A percentile compares a stretch with the other conserved stretches of the same genome.
phyloP scores from a whole-genome alignment of 1,140 invertebrate genomes.

The Mycetomoellerius zeteki region DNA sequence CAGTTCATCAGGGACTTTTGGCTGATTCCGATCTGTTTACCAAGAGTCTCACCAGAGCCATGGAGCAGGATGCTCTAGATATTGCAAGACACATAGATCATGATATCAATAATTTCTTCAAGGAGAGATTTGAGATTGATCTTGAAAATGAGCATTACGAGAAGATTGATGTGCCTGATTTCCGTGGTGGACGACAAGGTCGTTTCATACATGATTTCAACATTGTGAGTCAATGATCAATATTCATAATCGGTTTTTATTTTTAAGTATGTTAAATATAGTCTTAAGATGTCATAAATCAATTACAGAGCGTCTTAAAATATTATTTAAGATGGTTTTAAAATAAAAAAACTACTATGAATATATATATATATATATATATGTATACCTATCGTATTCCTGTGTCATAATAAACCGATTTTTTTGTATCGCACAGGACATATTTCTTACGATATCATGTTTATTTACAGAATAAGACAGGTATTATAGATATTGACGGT shows the following conservation, averaged over 20 bases:
- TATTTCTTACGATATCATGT: conserved; percentile 6
- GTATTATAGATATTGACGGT: conserved; percentile 93
- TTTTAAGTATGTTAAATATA: too few relatives aligned
- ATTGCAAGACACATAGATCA: conserved; percentile 75
- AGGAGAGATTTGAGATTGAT: conserved; percentile 93
- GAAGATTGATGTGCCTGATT: conserved; percentile 93
- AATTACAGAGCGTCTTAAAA: too few relatives aligned
- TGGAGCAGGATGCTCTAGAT: conserved; percentile 76
- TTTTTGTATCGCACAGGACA: not conserved
- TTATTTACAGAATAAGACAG: conserved; percentile 90
- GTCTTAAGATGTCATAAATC: too few relatives aligned
- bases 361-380: too few relatives aligned
- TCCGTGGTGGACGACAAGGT: conserved; percentile 91
- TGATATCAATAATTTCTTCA: conserved; percentile 87
- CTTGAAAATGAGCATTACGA: conserved; percentile 90
- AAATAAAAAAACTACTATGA: too few relatives aligned
- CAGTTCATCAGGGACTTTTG: conserved; percentile 79
- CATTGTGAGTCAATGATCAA: conserved; percentile 86
- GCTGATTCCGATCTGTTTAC: conserved; percentile 79
- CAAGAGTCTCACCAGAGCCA: conserved; percentile 76
- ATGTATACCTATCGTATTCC: not conserved
- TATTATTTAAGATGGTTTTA: too few relatives aligned
- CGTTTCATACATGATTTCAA: conserved; percentile 97
- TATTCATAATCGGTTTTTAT: too few relatives aligned
- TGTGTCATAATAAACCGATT: not conserved